A percentile compares a stretch with the other conserved stretches of the same genome.
Conservation (phyloP, 1,140 invertebrate species). For the Rhopalosiphum maidis region DNA sequence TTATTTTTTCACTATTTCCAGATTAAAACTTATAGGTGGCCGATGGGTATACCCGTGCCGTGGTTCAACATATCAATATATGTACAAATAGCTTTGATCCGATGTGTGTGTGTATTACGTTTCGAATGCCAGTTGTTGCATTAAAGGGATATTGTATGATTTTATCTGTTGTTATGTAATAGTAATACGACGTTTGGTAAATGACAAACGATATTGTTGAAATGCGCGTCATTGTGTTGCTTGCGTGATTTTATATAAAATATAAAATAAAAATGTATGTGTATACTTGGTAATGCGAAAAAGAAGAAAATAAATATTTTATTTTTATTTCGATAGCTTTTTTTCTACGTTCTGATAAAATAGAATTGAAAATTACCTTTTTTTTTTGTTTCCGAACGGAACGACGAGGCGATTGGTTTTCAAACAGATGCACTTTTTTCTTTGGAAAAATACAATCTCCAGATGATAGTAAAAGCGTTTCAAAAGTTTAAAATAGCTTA, state of each 20-base stretch:
- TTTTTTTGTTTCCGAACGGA: not conserved
- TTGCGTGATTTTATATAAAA: not conserved
- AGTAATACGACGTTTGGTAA: not conserved
- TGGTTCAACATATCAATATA: too few relatives aligned
- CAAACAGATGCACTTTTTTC: not conserved
- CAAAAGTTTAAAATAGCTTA: not conserved
- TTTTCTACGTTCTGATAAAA: not conserved
- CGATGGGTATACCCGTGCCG: too few relatives aligned
- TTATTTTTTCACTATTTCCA: too few relatives aligned
- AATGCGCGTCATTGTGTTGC: not conserved
- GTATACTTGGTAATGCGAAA: not conserved
- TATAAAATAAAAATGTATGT: not conserved
- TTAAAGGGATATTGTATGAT: too few relatives aligned
- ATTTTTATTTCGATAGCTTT: not conserved
- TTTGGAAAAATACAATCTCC: not conserved
- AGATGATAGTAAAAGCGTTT: not conserved
- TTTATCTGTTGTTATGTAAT: too few relatives aligned
- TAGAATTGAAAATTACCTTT: slow-evolving; percentile 5
- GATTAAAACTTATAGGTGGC: too few relatives aligned
- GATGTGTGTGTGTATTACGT: too few relatives aligned
- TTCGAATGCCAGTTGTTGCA: too few relatives aligned
- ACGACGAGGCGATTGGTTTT: not conserved
- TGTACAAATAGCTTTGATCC: too few relatives aligned
- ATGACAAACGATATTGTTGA: not conserved
- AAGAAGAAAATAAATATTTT: not conserved